Evolutionary conservation across 1,140 invertebrate genomes (phyloP).

Genomic region (Caligus rogercresseyi): DNA sequence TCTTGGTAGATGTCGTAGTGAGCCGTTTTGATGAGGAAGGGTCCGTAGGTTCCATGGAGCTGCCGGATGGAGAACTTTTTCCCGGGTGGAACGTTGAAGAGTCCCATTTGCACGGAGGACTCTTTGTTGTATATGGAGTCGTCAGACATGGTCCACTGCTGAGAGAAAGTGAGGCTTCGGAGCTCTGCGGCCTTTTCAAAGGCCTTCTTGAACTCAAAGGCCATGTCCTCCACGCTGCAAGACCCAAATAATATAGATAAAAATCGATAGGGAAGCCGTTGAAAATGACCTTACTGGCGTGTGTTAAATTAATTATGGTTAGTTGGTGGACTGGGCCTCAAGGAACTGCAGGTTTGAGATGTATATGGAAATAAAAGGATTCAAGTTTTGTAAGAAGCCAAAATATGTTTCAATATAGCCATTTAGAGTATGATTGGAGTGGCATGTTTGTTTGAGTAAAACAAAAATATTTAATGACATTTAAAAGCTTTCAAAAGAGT

Average conservation of each 20-base stretch:
- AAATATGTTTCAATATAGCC: no score
- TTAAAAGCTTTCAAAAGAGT: no score
- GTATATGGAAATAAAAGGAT: no score
- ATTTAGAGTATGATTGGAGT: no score
- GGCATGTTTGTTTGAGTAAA: no score
- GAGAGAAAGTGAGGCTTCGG: constrained; percentile 8
- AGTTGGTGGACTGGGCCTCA: no score
- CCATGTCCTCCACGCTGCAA: constrained; percentile 12
- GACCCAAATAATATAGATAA: neutral
- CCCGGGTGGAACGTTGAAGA: constrained; percentile 8
- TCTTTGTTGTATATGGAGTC: constrained; percentile 6
- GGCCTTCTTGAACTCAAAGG: constrained; percentile 12
- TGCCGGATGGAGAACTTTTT: constrained; percentile 17
- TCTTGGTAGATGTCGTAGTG: constrained; percentile 16
- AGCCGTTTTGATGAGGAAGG: constrained; percentile 12
- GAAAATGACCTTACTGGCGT: no score
- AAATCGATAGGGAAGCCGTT: neutral
- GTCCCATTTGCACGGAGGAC: constrained; percentile 8
- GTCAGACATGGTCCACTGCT: constrained; percentile 15
- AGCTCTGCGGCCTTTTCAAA: constrained; percentile 14
- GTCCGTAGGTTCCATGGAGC: constrained; percentile 14
- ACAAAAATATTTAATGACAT: no score
- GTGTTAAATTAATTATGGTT: no score
- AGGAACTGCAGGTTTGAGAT: no score
- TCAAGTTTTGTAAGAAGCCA: no score